Conservation (phyloP, 2,888 invertebrate species). For the Drosophila macrospina region DNA sequence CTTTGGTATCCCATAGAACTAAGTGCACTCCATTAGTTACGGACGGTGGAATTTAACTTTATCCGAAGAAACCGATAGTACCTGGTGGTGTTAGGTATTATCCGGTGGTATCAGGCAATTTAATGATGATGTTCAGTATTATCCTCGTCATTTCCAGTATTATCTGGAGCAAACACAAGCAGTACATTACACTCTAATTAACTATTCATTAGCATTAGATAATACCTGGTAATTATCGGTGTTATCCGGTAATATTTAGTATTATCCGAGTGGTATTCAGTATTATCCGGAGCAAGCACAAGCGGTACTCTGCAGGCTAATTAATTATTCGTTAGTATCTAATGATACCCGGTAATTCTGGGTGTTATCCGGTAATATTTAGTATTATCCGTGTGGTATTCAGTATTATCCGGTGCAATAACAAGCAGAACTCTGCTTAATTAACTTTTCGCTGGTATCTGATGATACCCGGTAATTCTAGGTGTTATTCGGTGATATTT, state of each 20-base stretch:
- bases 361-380: not conserved
- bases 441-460: not conserved
- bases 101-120: not conserved
- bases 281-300: not conserved
- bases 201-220: not conserved
- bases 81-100: not conserved
- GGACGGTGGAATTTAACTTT: too few species aligned
- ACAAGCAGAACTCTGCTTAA: not conserved
- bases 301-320: not conserved
- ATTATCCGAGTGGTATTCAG: not conserved
- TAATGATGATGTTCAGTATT: not conserved
- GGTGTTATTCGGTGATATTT: not conserved
- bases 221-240: not conserved
- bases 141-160: not conserved
- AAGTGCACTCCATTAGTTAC: too few species aligned
- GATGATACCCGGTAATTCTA: not conserved
- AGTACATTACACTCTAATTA: not conserved
- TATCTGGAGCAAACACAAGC: not conserved
- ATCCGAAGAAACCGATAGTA: too few species aligned
- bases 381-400: not conserved
- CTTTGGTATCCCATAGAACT: too few species aligned
- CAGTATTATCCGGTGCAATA: conserved; percentile 3
- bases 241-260: not conserved
- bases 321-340: not conserved
- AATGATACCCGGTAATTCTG: not conserved